phyloP scores from a whole-genome alignment of 2,888 invertebrate genomes.

The Petrophora chlorosata region DNA sequence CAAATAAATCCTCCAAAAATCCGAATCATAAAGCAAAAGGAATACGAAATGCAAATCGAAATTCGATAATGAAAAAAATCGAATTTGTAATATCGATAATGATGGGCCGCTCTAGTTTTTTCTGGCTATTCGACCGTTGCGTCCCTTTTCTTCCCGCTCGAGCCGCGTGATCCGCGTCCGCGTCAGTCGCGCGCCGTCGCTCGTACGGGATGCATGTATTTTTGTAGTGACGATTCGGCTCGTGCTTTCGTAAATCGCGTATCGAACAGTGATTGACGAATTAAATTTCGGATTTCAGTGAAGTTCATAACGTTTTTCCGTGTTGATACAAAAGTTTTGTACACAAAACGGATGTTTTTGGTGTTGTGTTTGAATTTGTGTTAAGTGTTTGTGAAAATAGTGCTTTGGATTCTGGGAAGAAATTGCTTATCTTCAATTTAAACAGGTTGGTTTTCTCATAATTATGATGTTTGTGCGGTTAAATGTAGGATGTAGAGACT shows the following conservation, averaged over 20 bases:
- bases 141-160: conserved; percentile 27
- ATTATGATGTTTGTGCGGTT: conserved; percentile 8
- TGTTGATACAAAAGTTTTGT: conserved; percentile 8
- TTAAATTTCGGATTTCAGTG: conserved; percentile 23
- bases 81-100: conserved; percentile 47
- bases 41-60: conserved; percentile 25
- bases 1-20: conserved; percentile 2
- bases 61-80: conserved; percentile 37
- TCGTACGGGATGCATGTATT: conserved; percentile 35
- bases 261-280: conserved; percentile 13
- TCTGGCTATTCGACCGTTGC: conserved; percentile 32
- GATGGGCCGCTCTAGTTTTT: conserved; percentile 43
- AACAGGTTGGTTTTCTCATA: conserved; percentile 23
- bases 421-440: conserved; percentile 10
- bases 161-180: conserved; percentile 22
- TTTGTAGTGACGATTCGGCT: neutral
- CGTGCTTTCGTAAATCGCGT: conserved; percentile 14
- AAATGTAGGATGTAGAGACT: neutral
- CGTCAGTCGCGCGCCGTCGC: conserved; percentile 55
- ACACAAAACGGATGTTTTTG: conserved; percentile 3
- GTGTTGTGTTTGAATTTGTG: conserved; percentile 10
- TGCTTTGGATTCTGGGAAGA: conserved; percentile 21
- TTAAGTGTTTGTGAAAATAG: conserved; percentile 17
- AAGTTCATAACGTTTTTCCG: conserved; percentile 12
- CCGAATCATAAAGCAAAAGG: conserved; percentile 13